Base-by-base conservation (phyloP, 2,797 vertebrate genomes). In the Eulemur coronatus region DNA sequence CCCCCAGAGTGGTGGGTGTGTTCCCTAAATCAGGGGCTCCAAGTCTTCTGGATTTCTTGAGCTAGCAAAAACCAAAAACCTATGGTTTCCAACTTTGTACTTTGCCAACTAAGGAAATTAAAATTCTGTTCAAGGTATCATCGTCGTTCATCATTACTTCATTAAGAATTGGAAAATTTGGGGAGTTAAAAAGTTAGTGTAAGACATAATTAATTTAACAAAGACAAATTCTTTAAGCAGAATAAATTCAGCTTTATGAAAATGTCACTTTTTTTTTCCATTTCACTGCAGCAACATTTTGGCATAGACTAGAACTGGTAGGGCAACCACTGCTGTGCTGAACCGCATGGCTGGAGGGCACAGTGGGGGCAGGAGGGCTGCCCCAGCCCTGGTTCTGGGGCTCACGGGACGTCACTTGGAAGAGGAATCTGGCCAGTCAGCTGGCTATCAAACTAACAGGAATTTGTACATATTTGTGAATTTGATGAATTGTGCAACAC, bases 1-100 rank as follows among this genome's bases (percentile, higher is more conserved):
- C 15, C 1, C 7, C 4, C 75, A 5, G 89, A 38, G 15, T 6
- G 1, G 0, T 0, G 4, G 2, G 4, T 10, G 7, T 0, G 0
- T 14, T 20, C 41, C 20, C 38, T 43, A n/a, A 8, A 52, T 80
- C 14, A 50, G 38, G 3, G 3, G 9, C 84, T 89, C 17, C 52
- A 59, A 24, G n/a, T 78, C 91, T 73, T 65, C 28, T 41, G 22
- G 48, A 55, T 82, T 94, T 65, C 61, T 86, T 35, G 35, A 89
- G 28, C 9, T 61, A 35, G 17, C 43, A 43, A 72, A 84, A 94
- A 88, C 6, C 11, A 48, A 33, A 20, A 28, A 57, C 24, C 15
- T 20, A 5, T 7, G 7, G 48, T 84, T 67, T 91, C 43, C 46
- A 67, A 17, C 38, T 46, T 80, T 50, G 76, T n/a, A 75, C 28